Percentiles rank a stretch among this genome's conserved stretches.
Conservation (phyloP, 2,113 vertebrate species). For the Pteruthius melanotis region DNA sequence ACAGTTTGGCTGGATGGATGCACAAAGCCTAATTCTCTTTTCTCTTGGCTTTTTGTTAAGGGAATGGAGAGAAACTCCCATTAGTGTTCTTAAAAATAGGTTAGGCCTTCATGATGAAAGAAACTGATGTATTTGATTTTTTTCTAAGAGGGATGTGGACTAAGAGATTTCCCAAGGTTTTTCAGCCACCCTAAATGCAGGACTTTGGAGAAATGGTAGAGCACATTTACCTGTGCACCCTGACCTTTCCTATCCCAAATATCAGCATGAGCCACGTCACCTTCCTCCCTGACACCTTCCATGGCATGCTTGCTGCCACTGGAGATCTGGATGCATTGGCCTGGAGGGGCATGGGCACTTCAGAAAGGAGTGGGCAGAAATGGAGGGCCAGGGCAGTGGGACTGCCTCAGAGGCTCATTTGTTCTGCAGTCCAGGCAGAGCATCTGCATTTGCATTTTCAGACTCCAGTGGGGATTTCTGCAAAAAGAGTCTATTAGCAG, state of each 20-base stretch:
- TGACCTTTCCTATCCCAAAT: not conserved
- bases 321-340: not conserved
- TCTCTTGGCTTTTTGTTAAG: not conserved
- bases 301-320: not conserved
- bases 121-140: not conserved
- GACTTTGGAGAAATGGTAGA: not conserved
- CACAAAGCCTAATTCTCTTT: not conserved
- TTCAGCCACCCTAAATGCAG: not conserved
- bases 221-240: rapidly evolving
- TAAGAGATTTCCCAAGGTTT: not conserved
- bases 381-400: not conserved
- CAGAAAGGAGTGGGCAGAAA: not conserved
- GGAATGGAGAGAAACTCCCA: not conserved
- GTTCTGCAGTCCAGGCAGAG: not conserved
- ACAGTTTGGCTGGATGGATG: not conserved
- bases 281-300: not conserved
- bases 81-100: not conserved
- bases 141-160: not conserved
- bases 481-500: not conserved
- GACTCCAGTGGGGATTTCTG: not conserved
- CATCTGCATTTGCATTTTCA: not conserved
- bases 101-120: not conserved
- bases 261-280: not conserved
- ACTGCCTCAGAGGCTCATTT: not conserved
- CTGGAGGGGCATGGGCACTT: not conserved